phyloP scores from a whole-genome alignment of 2,888 invertebrate genomes.

The Agriopis aurantiaria region DNA sequence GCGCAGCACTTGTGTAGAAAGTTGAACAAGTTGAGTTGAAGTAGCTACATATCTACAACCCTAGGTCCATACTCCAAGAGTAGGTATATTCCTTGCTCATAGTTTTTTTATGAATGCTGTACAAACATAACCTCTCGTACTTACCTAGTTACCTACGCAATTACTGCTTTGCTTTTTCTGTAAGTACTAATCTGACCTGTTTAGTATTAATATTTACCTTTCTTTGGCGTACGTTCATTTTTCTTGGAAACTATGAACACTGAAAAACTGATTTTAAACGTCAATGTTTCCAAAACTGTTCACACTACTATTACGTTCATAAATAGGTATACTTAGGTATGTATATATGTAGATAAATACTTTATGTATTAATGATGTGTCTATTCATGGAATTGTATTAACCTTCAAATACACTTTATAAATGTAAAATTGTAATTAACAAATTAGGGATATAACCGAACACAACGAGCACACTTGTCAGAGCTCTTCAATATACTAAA shows the following conservation, averaged over 20 bases:
- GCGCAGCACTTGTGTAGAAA: not conserved
- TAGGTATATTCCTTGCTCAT: too few species aligned
- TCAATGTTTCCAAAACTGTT: constrained; percentile 4
- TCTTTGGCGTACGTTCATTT: constrained; percentile 70
- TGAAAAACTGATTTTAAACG: not conserved
- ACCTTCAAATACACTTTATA: constrained; percentile 8
- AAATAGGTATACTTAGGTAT: not conserved
- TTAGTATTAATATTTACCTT: constrained; percentile 61
- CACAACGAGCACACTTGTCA: constrained; percentile 19
- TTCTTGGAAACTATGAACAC: constrained; percentile 23
- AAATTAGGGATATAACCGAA: not conserved
- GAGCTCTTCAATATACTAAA: constrained; percentile 31
- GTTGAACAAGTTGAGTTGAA: too few species aligned
- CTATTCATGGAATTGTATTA: constrained; percentile 4
- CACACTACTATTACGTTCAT: not conserved
- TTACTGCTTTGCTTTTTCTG: not conserved
- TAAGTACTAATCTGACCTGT: not conserved
- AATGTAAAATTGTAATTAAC: not conserved
- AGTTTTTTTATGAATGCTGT: not conserved
- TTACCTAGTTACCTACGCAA: too few species aligned
- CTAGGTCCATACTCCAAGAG: too few species aligned
- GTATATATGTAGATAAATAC: not conserved
- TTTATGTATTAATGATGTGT: not conserved
- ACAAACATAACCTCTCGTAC: constrained; percentile 2
- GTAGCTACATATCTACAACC: too few species aligned